Percentiles rank a stretch among this genome's conserved stretches.
Evolutionary conservation across 2,113 vertebrate species (phyloP).

Genomic region (Gymnogyps californianus): DNA sequence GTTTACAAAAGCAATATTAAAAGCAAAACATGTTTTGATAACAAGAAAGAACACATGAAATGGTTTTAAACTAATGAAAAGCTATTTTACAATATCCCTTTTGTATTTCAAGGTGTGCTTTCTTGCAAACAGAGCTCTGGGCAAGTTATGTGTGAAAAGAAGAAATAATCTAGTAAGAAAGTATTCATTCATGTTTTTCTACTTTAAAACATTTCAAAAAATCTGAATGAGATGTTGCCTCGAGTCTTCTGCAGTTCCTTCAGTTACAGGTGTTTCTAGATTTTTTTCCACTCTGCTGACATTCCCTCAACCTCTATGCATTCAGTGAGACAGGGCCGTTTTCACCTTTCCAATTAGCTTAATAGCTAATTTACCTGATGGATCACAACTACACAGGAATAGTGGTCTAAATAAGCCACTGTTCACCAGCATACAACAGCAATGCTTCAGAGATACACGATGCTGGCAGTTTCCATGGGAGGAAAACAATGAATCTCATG

Average conservation of each 20-base stretch:
- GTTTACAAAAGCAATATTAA: not conserved
- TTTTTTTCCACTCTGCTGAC: not conserved
- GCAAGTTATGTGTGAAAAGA: not conserved
- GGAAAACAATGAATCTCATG: not conserved
- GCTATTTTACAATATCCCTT: not conserved
- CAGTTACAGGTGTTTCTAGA: not conserved
- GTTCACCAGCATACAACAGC: not conserved
- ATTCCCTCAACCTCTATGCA: not conserved
- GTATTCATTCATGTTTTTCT: not conserved
- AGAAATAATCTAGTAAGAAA: not conserved
- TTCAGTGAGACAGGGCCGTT: not conserved
- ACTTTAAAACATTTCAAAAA: not conserved
- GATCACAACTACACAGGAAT: not conserved
- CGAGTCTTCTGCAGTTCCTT: not conserved
- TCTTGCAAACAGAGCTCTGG: not conserved
- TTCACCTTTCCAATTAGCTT: not conserved
- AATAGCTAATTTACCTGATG: not conserved
- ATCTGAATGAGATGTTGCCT: not conserved
- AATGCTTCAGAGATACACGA: not conserved
- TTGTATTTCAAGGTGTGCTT: not conserved
- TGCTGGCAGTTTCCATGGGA: not conserved
- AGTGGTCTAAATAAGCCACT: not conserved
- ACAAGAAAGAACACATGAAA: not conserved
- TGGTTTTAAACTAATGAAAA: not conserved
- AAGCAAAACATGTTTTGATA: conserved; percentile 40